phyloP scores from a whole-genome alignment of 2,888 invertebrate genomes.

The Pandemis heparana region DNA sequence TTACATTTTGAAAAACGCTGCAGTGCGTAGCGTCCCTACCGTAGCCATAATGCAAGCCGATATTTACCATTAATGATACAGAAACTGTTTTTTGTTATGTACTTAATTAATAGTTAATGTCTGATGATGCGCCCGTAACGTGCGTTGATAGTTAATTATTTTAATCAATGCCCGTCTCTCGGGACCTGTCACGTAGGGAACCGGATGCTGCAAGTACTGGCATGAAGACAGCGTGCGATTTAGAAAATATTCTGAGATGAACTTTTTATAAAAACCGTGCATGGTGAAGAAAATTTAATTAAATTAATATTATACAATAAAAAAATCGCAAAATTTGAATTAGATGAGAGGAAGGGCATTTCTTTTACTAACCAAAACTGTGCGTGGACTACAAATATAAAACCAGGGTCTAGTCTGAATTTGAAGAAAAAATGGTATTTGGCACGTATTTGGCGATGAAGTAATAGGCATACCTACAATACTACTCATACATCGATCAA shows the following conservation, averaged over 20 bases:
- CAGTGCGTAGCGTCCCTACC: constrained; percentile 50
- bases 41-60: constrained; percentile 68
- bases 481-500: no score
- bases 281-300: no score
- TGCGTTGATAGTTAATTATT: constrained; percentile 70
- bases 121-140: constrained; percentile 67
- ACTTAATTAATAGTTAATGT: constrained; percentile 78
- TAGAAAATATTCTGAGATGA: constrained; percentile 15
- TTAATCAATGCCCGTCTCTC: constrained; percentile 56
- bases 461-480: no score
- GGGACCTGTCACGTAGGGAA: constrained; percentile 20
- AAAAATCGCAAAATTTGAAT: no score
- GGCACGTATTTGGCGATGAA: no score
- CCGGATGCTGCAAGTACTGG: constrained; percentile 13
- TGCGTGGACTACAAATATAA: no score
- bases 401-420: no score
- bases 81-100: constrained; percentile 70
- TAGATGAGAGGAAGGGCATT: no score
- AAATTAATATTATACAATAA: no score
- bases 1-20: neutral
- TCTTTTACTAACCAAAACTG: no score
- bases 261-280: no score
- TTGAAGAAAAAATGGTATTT: no score
- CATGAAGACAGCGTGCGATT: constrained; percentile 12
- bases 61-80: constrained; percentile 70